A percentile compares a stretch with the other conserved stretches of the same genome.
These are phyloP conservation scores for Glyphotaelius pellucidus DNA, from an alignment of 2,888 invertebrate genomes.

Conservation along the genomic window DNA sequence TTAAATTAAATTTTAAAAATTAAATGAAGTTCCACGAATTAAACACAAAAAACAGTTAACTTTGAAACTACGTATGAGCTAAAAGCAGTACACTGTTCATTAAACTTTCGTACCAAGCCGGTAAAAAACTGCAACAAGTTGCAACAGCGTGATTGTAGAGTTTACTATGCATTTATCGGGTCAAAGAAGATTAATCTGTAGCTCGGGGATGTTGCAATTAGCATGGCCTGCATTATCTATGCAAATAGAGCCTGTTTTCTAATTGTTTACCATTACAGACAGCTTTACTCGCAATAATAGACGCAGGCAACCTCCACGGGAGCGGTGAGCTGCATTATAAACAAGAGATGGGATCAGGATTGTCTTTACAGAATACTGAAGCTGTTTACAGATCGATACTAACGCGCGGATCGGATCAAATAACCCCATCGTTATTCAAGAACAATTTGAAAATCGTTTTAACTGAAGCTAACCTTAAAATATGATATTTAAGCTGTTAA, in stretches of 20 bases:
- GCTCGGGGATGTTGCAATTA: not conserved
- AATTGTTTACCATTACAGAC: slow-evolving; percentile 25
- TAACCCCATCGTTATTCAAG: too few relatives aligned
- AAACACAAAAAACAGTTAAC: too few relatives aligned
- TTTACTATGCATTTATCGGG: not conserved
- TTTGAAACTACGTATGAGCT: too few relatives aligned
- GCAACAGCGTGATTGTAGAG: not conserved
- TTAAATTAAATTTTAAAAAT: too few relatives aligned
- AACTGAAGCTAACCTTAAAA: too few relatives aligned
- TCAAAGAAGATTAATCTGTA: not conserved
- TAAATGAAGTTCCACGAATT: too few relatives aligned
- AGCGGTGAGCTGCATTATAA: not conserved
- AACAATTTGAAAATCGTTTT: too few relatives aligned
- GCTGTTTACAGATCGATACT: not conserved
- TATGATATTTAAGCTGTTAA: not conserved
- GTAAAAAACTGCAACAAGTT: not conserved
- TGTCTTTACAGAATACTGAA: too few relatives aligned
- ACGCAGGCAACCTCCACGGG: not conserved
- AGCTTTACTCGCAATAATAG: not conserved
- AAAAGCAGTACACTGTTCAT: not conserved
- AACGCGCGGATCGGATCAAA: not conserved
- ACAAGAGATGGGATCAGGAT: too few relatives aligned
- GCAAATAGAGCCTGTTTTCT: slow-evolving; percentile 46
- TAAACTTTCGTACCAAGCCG: not conserved
- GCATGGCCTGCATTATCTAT: slow-evolving; percentile 31